Evolutionary conservation across 2,797 vertebrate species (phyloP), one percentile per base, ranked within the genome.

Genomic region (Cetoscarus ocellatus): DNA sequence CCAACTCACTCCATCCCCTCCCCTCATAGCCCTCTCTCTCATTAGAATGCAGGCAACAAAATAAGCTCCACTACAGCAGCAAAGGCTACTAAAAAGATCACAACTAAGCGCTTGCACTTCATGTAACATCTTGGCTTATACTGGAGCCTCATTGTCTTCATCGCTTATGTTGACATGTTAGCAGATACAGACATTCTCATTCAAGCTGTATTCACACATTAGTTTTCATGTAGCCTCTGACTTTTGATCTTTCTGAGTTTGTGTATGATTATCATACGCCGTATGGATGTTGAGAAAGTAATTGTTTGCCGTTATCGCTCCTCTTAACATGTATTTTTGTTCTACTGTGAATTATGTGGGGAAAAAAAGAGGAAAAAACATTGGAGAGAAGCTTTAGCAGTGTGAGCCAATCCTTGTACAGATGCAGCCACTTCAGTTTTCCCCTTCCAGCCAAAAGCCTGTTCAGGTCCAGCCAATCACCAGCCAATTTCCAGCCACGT

Each of bases 41-140:
- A 92, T 93, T 92, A 89, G 85, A 80, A 91, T 91, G 87, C 86
- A 90, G 85, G 64, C 87, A 71, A 86, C 69, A 87, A 82, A 91
- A 82, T 82, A 82, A 86, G 76, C 77, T 70, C 73, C 52, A 34
- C 75, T 82, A 72, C 75, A 82, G 71, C 57, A 67, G 80, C 66
- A 68, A 51, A 78, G 71, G 73, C 81, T 83, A 75, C 87, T 88
- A 80, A 89, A 90, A 56, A 77, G 57, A 83, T 62, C 49, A 74
- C 58, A 75, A 61, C 79, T 27, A 48, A 81, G 75, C 50, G 19
- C 27, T 79, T 79, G 68, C 62, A 42, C 69, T 76, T 78, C 64
- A 73, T 77, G 42, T 27, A 63, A 57, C 73, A 60, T 83, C 67
- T 53, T 36, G 42, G 80, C 61, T 70, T 57, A 67, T 42, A 43